Evolutionary conservation across 2,888 invertebrate species (phyloP).

Genomic region (Schizotus pectinicornis): DNA sequence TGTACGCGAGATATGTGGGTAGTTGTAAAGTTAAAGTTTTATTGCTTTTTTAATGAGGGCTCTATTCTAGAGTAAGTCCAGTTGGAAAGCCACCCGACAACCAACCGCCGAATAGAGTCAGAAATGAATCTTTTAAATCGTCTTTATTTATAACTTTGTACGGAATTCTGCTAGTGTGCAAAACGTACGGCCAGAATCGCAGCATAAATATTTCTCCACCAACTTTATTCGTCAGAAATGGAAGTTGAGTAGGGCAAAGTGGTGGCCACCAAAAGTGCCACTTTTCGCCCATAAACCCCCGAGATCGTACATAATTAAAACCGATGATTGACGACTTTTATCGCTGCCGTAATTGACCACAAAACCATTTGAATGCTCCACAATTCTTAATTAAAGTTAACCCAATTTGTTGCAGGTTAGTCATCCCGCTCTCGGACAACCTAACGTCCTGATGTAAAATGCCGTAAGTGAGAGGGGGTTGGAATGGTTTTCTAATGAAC

Average conservation of each 20-base stretch:
- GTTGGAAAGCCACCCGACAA: conserved; percentile 2
- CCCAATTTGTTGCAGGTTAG: conserved; percentile 7
- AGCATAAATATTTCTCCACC: conserved; percentile 13
- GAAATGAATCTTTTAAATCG: conserved; percentile 28
- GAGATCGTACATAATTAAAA: too few relatives aligned
- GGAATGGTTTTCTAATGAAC: conserved; percentile 29
- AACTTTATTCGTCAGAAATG: conserved; percentile 9
- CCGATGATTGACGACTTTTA: too few relatives aligned
- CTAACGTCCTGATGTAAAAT: conserved; percentile 9
- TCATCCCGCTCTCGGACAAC: too few relatives aligned
- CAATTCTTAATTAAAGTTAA: conserved; percentile 6
- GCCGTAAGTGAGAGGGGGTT: conserved; percentile 8
- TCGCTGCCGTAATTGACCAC: too few relatives aligned
- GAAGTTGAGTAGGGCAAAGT: too few relatives aligned
- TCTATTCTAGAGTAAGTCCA: conserved; percentile 17
- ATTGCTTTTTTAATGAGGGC: conserved; percentile 23
- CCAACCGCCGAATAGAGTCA: conserved; percentile 13
- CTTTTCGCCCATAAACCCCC: too few relatives aligned
- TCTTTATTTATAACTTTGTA: conserved; percentile 25
- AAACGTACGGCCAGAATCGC: conserved; percentile 1
- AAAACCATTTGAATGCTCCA: neutral
- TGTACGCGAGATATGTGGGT: conserved; percentile 26
- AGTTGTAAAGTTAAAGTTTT: conserved; percentile 20
- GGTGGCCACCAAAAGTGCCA: too few relatives aligned
- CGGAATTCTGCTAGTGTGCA: conserved; percentile 17